Evolutionary conservation across 2,888 invertebrate genomes (phyloP), one percentile per base, ranked within the genome.

Genomic region (Eumacrocentrus americanus): DNA sequence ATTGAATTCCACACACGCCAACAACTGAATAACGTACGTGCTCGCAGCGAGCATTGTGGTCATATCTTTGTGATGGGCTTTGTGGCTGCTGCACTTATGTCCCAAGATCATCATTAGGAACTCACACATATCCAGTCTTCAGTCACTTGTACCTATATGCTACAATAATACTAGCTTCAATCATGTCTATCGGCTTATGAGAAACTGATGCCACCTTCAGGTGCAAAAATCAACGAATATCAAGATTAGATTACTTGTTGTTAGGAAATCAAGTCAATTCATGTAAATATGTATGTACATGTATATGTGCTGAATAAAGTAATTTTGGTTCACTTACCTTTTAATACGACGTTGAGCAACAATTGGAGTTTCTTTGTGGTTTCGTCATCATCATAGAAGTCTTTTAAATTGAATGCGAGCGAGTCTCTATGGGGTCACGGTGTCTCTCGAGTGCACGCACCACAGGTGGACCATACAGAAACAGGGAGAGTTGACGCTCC

Each of bases 41-140:
- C 46, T 54, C 37, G 61, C 70, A 70, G 63, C 68, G 70, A 53
- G 72, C 70, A 75, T 77, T 78, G 79, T 77, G 79, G 79, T 79
- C 72, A 57, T 70, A 70, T n/a, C 50, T 51, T 29, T 73, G 72
- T 71, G 78, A 77, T 79, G 71, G 74, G 70, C 74, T 74, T 68
- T 76, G 78, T 70, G 78, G 77, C 75, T 68, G 7, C 9, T 46
- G 46, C 29, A 29, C 5, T 29, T 29, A 29, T 29, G 29, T 29
- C 29, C 29, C 29, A 29, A 29, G 29, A 29, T 29, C 5, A 29
- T 29, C 5, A 29, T 29, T 9, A 29, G 29, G 29, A 29, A 29
- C 5, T 6, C 5, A 9, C 29, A 29, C 29, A 29, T 29, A 29
- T 29, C 29, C 5, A 29, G 5, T 29, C 29, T 29, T 29, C 29